phyloP scores from a whole-genome alignment of 2,797 vertebrate species.

The Iguana delicatissima region DNA sequence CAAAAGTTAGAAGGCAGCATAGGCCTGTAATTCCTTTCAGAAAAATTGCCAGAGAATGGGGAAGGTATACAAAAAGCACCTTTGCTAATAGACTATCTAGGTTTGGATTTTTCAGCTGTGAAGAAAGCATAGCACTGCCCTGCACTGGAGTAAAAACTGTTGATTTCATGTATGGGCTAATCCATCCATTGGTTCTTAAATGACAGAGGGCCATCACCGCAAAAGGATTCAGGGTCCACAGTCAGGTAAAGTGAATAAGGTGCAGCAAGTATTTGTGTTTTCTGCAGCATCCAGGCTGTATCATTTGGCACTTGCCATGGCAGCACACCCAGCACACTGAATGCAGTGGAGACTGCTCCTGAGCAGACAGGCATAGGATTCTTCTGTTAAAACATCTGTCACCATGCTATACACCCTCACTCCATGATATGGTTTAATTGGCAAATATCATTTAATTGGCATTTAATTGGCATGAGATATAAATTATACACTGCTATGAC shows the following conservation, averaged over 20 bases:
- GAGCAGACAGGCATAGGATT: no score
- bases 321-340: not conserved
- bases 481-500: no score
- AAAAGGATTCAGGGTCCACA: not conserved
- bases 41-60: not conserved
- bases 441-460: no score
- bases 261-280: not conserved
- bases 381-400: not conserved
- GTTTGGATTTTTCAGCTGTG: not conserved
- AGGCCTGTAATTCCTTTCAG: not conserved
- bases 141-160: not conserved
- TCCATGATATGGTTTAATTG: no score
- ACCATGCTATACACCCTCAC: no score
- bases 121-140: not conserved
- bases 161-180: not conserved
- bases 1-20: not conserved
- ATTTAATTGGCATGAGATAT: no score
- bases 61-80: not conserved
- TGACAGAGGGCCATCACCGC: not conserved
- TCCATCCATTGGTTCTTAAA: not conserved
- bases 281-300: not conserved
- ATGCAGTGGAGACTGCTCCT: not conserved
- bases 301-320: not conserved
- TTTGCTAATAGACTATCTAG: not conserved
- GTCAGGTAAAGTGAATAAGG: not conserved